Base-by-base conservation (phyloP, 1,140 invertebrate species). In the Nephila pilipes region DNA sequence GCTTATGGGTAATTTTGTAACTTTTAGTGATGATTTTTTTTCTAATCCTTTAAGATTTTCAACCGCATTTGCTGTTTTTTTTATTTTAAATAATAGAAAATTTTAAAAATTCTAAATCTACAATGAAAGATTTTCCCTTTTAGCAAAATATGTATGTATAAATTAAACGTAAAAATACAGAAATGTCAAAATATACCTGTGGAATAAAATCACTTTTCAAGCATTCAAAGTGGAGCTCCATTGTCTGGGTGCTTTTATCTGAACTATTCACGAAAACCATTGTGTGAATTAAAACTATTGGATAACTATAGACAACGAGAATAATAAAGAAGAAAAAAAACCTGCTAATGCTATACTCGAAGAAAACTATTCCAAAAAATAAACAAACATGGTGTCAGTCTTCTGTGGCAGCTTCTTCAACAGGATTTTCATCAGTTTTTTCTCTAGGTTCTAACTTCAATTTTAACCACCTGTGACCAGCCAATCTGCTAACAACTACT, bases 401-500 rank as follows among this genome's bases (percentile, higher is more conserved):
- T 88, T 69, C 87, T 18, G 29, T 10, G 36, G 20, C 60, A 75
- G 14, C 25, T 90, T 54, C 16, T 54, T 83, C 80, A 29, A 25
- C 80, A 10, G 80, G 80, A n/a, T 54, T 83, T 58, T 75, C 83
- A 1, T 85, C 83, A 0, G 83, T n/a, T 20, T 54, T 87, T 60
- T 87, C 89, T 32, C 58, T 60, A 8, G 91, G 85, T 36, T 93
- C 92, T 38, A 93, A 18, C 29, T 69, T 88, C 16, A 93, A 25
- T 57, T 89, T 89, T n/a, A 93, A 22, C 85, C 85, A 93, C 18
- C 54, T 60, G 29, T 93, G 92, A 57, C 92, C 92, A 46, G 92
- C 92, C 5, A 93, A 57, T 36, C 92, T 79, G 46, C 92, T 93
- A n/a, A 93, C 85, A 8, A 93, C 92, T 12, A 93, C 92, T 0